A percentile compares a stretch with the other conserved stretches of the same genome.
These are phyloP conservation scores for Zygothrica quintamaculata DNA, from an alignment of 2,888 invertebrate genomes.

Conservation along the genomic window DNA sequence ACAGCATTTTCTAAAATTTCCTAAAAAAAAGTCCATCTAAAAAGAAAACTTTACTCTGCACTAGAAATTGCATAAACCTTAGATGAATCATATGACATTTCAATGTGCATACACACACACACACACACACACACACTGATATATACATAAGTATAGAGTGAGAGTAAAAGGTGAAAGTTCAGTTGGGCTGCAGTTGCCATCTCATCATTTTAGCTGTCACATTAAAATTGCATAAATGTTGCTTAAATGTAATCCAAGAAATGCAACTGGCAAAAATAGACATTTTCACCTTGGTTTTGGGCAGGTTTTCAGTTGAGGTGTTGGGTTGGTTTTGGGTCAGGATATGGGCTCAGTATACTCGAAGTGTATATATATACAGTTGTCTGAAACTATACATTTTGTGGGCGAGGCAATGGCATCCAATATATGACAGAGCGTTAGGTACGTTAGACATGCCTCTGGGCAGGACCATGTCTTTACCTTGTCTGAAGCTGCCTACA, in stretches of 20 bases:
- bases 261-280: slow-evolving; percentile 65
- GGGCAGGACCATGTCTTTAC: slow-evolving; percentile 71
- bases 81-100: slow-evolving; percentile 32
- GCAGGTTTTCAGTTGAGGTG: slow-evolving; percentile 51
- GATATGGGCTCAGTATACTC: no score
- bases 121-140: no score
- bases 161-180: slow-evolving; percentile 27
- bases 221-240: slow-evolving; percentile 82
- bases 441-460: slow-evolving; percentile 46
- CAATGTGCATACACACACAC: slow-evolving; percentile 14
- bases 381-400: slow-evolving; percentile 28
- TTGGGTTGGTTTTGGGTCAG: no score
- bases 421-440: slow-evolving; percentile 24
- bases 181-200: slow-evolving; percentile 37
- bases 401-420: slow-evolving; percentile 12
- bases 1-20: slow-evolving; percentile 57
- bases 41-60: slow-evolving; percentile 63
- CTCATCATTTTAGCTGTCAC: slow-evolving; percentile 80
- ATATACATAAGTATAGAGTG: no score
- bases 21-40: slow-evolving; percentile 4
- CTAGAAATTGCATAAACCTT: slow-evolving; percentile 59
- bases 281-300: slow-evolving; percentile 2
- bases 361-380: no score
- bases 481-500: slow-evolving; percentile 57
- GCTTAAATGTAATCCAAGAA: slow-evolving; percentile 74